Evolutionary conservation across 2,888 invertebrate species (phyloP).

Genomic region (Aleiodes testaceus): DNA sequence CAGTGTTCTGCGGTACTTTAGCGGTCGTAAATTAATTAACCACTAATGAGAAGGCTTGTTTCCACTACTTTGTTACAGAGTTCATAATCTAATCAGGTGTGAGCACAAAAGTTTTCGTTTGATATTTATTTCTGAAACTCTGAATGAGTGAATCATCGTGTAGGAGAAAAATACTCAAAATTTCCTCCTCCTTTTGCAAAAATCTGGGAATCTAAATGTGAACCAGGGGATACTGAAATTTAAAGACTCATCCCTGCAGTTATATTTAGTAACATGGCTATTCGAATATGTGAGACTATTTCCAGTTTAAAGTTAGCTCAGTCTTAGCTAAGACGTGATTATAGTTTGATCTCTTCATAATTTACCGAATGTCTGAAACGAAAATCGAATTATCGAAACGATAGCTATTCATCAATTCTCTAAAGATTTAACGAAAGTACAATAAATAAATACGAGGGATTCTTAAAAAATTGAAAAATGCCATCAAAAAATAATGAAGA

Average conservation of each 20-base stretch:
- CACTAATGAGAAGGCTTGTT: not conserved
- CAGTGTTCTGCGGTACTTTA: not conserved
- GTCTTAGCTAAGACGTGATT: slow-evolving; percentile 63
- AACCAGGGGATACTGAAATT: slow-evolving; percentile 60
- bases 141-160: too few relatives aligned
- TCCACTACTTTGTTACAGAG: not conserved
- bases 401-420: slow-evolving; percentile 31
- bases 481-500: slow-evolving; percentile 62
- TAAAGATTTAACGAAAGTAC: slow-evolving; percentile 33
- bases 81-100: slow-evolving; percentile 16
- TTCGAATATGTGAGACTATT: slow-evolving; percentile 66
- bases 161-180: too few relatives aligned
- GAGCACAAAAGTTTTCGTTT: not conserved
- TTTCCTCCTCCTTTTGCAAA: not conserved
- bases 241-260: slow-evolving; percentile 63
- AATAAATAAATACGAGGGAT: slow-evolving; percentile 38
- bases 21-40: slow-evolving; percentile 21
- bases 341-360: slow-evolving; percentile 49
- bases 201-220: slow-evolving; percentile 43
- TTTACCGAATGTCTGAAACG: slow-evolving; percentile 12
- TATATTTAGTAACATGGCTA: slow-evolving; percentile 65
- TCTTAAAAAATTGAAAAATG: slow-evolving; percentile 49
- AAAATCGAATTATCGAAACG: slow-evolving; percentile 31
- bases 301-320: slow-evolving; percentile 71
- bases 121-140: too few relatives aligned